phyloP scores from a whole-genome alignment of 2,113 vertebrate species.

The Bambusicola thoracicus region DNA sequence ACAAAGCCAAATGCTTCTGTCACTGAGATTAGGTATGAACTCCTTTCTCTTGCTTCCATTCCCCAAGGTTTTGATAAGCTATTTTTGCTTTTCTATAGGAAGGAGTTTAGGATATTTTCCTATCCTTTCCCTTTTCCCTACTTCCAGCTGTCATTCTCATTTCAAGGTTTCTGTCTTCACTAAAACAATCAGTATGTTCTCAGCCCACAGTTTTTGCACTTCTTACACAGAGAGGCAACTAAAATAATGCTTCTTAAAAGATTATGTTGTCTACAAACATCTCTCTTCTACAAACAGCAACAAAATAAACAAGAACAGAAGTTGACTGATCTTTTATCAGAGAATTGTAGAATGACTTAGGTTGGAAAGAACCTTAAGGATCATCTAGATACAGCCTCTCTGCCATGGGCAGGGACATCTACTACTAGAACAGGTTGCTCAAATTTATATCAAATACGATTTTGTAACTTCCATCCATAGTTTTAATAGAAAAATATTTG shows the following conservation, averaged over 20 bases:
- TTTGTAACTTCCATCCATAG: not conserved
- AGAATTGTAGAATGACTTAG: not conserved
- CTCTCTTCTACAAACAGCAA: not conserved
- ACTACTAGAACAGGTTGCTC: not conserved
- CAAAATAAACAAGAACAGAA: not conserved
- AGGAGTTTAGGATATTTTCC: not conserved
- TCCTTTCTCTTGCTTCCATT: not conserved
- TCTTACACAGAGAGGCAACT: not conserved
- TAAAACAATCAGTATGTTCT: not conserved
- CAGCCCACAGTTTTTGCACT: not conserved
- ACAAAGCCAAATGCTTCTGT: not conserved
- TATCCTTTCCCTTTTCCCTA: not conserved
- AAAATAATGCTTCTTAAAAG: not conserved
- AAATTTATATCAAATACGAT: not conserved
- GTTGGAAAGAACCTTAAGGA: not conserved
- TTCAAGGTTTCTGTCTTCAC: not conserved
- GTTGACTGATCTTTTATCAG: fast-evolving
- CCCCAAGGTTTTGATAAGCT: not conserved
- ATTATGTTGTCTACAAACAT: not conserved
- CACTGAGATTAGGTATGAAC: not conserved
- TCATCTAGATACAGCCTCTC: not conserved
- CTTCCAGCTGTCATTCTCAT: not conserved
- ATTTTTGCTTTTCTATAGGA: not conserved
- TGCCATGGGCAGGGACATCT: not conserved
- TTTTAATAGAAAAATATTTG: not conserved